These are phyloP conservation scores for Anseranas semipalmata DNA, from an alignment of 2,113 vertebrate species.

Conservation along the genomic window DNA sequence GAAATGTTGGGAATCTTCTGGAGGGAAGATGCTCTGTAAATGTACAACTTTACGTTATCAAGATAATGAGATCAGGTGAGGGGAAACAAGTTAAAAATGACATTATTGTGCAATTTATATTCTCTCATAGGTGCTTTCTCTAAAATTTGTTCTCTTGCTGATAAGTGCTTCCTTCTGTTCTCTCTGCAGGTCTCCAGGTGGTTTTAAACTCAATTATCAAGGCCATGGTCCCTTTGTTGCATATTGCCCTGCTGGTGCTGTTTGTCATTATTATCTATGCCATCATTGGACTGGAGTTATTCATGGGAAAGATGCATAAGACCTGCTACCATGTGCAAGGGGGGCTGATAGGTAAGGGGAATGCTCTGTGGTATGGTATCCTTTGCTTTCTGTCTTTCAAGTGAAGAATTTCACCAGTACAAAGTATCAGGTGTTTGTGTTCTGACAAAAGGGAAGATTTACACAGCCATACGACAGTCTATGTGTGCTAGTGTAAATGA, in stretches of 20 bases:
- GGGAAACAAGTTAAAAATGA: background rate
- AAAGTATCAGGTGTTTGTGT: background rate
- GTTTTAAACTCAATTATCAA: slow-evolving; percentile 99
- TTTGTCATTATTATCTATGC: slow-evolving; percentile 99
- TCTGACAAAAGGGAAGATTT: background rate
- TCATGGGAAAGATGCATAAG: slow-evolving; percentile 99
- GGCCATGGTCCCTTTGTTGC: slow-evolving; percentile 98
- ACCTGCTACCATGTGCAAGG: slow-evolving; percentile 85
- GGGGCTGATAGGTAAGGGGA: slow-evolving; percentile 79
- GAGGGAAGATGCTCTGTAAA: background rate
- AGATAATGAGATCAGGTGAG: background rate
- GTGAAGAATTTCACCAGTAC: background rate
- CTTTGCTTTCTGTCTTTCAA: background rate
- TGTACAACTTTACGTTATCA: background rate
- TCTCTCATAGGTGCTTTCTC: background rate
- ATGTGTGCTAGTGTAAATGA: background rate
- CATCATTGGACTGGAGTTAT: slow-evolving; percentile 97
- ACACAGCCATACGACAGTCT: background rate
- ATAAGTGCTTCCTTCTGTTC: slow-evolving; percentile 22
- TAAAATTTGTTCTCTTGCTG: background rate
- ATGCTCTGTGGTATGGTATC: background rate
- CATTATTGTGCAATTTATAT: background rate
- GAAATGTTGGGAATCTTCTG: background rate
- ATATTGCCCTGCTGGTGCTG: slow-evolving; percentile 96
- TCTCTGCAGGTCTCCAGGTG: slow-evolving; percentile 93